A percentile compares a stretch with the other conserved stretches of the same genome.
phyloP scores from a whole-genome alignment of 2,113 vertebrate species.

The Phoxinus phoxinus region DNA sequence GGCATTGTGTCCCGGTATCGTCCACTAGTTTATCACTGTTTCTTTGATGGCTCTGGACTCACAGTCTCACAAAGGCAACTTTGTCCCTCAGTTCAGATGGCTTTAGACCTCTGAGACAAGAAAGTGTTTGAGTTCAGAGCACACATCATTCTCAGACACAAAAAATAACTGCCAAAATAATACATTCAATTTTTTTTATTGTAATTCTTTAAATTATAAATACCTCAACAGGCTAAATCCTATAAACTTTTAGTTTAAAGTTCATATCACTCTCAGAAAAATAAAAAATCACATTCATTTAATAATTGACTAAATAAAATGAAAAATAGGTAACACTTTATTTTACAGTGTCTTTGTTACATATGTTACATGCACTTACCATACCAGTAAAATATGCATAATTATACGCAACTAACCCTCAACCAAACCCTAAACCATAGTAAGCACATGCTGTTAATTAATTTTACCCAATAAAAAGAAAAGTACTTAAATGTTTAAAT shows the following conservation, averaged over 20 bases:
- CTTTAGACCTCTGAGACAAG: conserved; percentile 1
- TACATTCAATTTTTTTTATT: background rate
- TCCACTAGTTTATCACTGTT: conserved; percentile 48
- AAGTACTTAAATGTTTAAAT: too few relatives aligned
- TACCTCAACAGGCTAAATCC: background rate
- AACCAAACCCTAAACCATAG: too few relatives aligned
- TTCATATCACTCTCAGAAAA: background rate
- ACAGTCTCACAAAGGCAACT: conserved; percentile 45
- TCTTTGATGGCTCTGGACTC: conserved; percentile 39
- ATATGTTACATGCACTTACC: too few relatives aligned
- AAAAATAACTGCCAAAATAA: conserved; percentile 24
- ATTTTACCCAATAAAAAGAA: too few relatives aligned
- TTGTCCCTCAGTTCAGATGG: conserved; percentile 34
- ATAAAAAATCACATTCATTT: background rate
- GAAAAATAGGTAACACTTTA: too few relatives aligned
- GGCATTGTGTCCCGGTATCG: conserved; percentile 45
- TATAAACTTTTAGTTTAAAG: background rate
- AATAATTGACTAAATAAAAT: background rate
- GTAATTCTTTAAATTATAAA: background rate
- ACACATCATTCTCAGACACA: background rate
- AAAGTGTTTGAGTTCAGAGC: conserved; percentile 11
- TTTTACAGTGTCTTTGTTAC: too few relatives aligned
- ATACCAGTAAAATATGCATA: too few relatives aligned
- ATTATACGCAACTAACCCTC: too few relatives aligned
- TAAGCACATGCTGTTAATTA: too few relatives aligned